Conservation (phyloP, 2,113 vertebrate species). For the Ammospiza nelsoni region DNA sequence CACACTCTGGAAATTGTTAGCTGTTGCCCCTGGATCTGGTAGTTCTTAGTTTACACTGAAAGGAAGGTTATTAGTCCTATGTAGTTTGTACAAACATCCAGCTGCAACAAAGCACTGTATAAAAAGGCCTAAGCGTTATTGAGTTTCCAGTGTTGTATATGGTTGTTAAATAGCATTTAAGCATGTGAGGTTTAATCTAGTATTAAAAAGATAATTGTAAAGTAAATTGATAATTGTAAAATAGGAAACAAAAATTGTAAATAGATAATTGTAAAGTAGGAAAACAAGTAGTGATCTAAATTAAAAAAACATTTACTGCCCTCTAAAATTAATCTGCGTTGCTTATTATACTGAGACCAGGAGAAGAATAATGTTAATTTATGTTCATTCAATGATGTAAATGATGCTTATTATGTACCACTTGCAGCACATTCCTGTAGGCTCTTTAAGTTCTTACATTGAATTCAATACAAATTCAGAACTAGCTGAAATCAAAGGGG, state of each 20-base stretch:
- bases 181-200: background rate
- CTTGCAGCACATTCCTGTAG: background rate
- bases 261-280: background rate
- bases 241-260: background rate
- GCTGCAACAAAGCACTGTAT: background rate
- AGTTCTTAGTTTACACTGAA: conserved; percentile 11
- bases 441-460: background rate
- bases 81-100: background rate
- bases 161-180: background rate
- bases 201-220: background rate
- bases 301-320: background rate
- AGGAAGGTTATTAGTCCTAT: conserved; percentile 1
- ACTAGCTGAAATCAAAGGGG: background rate
- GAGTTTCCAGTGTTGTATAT: background rate
- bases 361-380: background rate
- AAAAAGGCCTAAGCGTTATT: background rate
- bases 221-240: background rate
- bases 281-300: background rate
- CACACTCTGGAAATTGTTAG: conserved; percentile 35
- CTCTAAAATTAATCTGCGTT: background rate
- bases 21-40: conserved; percentile 16
- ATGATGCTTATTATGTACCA: background rate
- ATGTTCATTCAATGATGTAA: background rate
- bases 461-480: background rate
- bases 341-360: background rate